These are phyloP conservation scores for Drosophila testacea DNA, from an alignment of 2,888 invertebrate genomes.

Conservation along the genomic window DNA sequence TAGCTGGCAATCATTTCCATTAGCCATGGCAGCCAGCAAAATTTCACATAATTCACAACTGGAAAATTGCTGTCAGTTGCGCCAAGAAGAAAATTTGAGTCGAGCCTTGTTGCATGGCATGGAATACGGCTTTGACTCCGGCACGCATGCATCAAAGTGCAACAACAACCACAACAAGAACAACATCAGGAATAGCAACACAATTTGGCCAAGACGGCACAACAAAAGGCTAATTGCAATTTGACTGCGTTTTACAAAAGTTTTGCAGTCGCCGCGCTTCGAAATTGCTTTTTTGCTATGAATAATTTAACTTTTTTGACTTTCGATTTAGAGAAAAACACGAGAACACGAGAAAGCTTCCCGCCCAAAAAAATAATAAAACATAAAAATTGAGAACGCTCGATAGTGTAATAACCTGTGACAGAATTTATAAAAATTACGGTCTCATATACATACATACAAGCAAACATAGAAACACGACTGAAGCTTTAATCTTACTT, in stretches of 20 bases:
- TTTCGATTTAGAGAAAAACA: conserved; percentile 74
- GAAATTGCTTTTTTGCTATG: conserved; percentile 76
- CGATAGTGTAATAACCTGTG: too few species aligned
- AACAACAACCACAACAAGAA: conserved; percentile 34
- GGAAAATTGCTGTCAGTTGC: conserved; percentile 76
- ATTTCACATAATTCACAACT: conserved; percentile 80
- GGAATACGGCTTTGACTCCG: conserved; percentile 41
- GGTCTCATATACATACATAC: too few species aligned
- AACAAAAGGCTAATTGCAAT: conserved; percentile 81
- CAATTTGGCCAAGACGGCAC: conserved; percentile 56
- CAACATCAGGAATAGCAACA: conserved; percentile 29
- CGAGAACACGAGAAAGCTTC: conserved; percentile 39
- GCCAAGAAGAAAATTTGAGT: conserved; percentile 64
- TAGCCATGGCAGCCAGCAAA: conserved; percentile 75
- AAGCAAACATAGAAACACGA: too few species aligned
- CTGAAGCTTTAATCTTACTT: too few species aligned
- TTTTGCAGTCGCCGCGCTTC: conserved; percentile 46
- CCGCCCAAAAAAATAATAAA: not conserved
- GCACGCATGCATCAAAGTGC: conserved; percentile 80
- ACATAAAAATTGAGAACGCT: not conserved
- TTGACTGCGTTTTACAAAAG: conserved; percentile 76
- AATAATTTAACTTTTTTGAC: conserved; percentile 80
- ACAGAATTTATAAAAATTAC: too few species aligned
- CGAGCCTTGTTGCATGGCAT: conserved; percentile 55
- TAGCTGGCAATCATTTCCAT: conserved; percentile 79